Evolutionary conservation across 2,888 invertebrate species (phyloP), one percentile per base, ranked within the genome.

Genomic region (Cheilosia vernalis): DNA sequence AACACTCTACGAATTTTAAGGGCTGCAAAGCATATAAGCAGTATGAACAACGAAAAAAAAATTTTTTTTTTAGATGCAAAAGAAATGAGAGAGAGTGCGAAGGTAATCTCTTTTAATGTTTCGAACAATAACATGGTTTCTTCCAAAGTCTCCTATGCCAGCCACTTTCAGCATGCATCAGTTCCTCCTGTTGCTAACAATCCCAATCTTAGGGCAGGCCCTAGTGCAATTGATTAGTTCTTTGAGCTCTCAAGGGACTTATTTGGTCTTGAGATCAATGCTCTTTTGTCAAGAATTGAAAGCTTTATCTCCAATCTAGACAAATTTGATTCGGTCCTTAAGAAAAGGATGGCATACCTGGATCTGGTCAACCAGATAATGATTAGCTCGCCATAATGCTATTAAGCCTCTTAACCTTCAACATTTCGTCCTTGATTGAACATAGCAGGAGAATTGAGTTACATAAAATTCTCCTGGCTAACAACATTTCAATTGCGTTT

Each of bases 1-100:
- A 64, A 7, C 78, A 79, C 21, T 10, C 78, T 9, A 55, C 69
- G 0, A 78, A 61, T 21, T 70, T 30, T 30, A 70, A 17, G 19
- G 55, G 69, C 17, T 60, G 67, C 21, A 33, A 13, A 33, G n/a
- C 2, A n/a, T 42, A 42, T 15, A 42, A 42, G 42, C 42, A 33
- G 9, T 37, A 33, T 7, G 56, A 66, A 9, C 21, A 19, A 9
- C 21, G 9, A n/a, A 53, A 66, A 66, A 40, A 10, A 49, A 64
- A 27, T 44, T 19, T 2, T 9, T 44, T 19, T n/a, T 1, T n/a
- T 1, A 19, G n/a, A 21, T 5, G 37, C 19, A 24, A 51, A 4
- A 4, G 15, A 49, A 49, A 47, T 37, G 15, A 47, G 47, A 1
- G 24, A 60, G 2, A 19, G 3, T 9, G 60, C 24, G 3, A 60